Conservation (phyloP, 1,140 invertebrate genomes). For the Ostrea denselamellosa region DNA sequence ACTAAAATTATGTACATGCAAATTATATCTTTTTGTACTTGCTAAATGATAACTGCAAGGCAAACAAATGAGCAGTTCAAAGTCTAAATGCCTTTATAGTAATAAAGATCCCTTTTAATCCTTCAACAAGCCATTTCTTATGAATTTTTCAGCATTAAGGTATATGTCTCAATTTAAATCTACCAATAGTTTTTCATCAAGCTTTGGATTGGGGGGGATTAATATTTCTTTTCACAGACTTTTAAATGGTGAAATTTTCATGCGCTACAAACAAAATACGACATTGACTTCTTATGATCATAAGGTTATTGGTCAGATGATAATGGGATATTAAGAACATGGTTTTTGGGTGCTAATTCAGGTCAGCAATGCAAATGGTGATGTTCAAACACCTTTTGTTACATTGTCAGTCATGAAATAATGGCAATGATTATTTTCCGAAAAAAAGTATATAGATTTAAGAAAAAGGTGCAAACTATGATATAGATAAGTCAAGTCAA, state of each 20-base stretch:
- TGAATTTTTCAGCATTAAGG: neutral
- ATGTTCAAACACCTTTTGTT: too few species aligned
- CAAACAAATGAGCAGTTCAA: neutral
- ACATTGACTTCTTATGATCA: neutral
- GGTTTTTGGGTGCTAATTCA: neutral
- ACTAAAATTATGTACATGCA: too few species aligned
- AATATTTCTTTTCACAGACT: slow-evolving; percentile 11
- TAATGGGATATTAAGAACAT: neutral
- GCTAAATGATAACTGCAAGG: neutral
- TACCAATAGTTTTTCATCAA: slow-evolving; percentile 1
- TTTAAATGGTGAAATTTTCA: slow-evolving; percentile 30
- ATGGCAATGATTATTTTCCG: too few species aligned
- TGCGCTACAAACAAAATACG: neutral
- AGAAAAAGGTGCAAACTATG: too few species aligned
- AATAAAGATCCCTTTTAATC: slow-evolving; percentile 2
- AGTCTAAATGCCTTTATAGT: neutral
- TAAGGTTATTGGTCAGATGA: neutral
- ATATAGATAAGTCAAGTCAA: too few species aligned
- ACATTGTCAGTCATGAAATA: too few species aligned
- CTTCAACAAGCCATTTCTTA: neutral
- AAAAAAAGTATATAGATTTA: too few species aligned
- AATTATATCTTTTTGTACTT: too few species aligned
- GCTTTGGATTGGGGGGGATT: neutral
- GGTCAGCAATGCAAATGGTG: neutral
- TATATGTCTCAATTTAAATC: slow-evolving; percentile 21